phyloP scores from a whole-genome alignment of 2,888 invertebrate species.

The Xylota segnis region DNA sequence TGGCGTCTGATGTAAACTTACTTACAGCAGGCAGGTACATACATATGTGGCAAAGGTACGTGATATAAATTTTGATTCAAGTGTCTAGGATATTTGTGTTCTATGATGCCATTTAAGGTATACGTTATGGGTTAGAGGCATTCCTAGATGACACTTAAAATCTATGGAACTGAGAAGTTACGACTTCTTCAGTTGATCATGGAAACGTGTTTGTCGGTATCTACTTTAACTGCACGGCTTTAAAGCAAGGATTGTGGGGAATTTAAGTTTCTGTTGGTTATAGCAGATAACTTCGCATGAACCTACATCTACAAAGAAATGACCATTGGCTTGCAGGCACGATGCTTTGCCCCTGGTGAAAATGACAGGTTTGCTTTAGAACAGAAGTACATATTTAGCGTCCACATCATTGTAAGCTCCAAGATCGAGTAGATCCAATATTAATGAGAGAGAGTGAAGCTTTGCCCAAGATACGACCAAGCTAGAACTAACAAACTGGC shows the following conservation, averaged over 20 bases:
- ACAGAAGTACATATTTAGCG: too few relatives aligned
- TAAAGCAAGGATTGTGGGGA: background rate
- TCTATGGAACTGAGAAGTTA: background rate
- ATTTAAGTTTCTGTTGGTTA: background rate
- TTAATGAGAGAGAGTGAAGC: too few relatives aligned
- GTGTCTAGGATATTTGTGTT: constrained; percentile 49
- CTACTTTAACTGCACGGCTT: background rate
- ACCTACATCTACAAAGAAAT: too few relatives aligned
- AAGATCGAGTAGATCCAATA: too few relatives aligned
- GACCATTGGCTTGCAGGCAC: too few relatives aligned
- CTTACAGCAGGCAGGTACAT: constrained; percentile 29
- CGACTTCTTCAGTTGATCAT: background rate
- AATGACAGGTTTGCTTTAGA: too few relatives aligned
- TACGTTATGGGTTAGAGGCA: background rate
- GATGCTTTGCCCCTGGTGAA: too few relatives aligned
- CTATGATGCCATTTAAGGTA: constrained; percentile 42
- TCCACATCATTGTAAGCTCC: too few relatives aligned
- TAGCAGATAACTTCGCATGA: too few relatives aligned
- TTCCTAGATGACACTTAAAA: background rate
- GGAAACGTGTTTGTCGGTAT: background rate
- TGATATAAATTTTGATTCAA: constrained; percentile 36
- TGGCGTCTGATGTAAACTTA: constrained; percentile 53
- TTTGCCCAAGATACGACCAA: too few relatives aligned
- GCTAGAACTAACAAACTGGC: too few relatives aligned
- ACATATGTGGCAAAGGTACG: constrained; percentile 32